Evolutionary conservation across 2,113 vertebrate genomes (phyloP).

Genomic region (Ranitomeya variabilis): DNA sequence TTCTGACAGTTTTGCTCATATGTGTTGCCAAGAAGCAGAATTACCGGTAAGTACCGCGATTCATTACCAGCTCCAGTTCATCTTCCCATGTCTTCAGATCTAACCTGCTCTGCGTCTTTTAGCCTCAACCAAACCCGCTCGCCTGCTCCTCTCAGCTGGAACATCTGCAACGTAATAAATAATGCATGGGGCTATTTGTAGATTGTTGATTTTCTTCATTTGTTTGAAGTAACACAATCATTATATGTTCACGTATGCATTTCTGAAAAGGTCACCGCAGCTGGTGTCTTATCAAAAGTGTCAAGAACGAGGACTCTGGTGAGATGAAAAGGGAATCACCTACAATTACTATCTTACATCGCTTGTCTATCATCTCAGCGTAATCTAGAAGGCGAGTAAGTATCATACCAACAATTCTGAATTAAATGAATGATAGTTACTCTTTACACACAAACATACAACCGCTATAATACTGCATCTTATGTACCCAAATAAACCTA

Average conservation of each 20-base stretch:
- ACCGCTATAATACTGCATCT: not conserved
- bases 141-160: not conserved
- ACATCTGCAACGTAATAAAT: constrained; percentile 21
- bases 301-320: not conserved
- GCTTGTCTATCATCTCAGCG: not conserved
- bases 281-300: not conserved
- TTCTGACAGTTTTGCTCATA: no score
- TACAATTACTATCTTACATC: not conserved
- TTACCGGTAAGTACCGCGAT: not conserved
- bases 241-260: constrained; percentile 31
- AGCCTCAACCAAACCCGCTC: not conserved
- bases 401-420: not conserved
- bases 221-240: constrained; percentile 38
- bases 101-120: not conserved
- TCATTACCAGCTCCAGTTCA: not conserved
- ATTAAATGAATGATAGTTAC: not conserved
- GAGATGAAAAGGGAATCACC: not conserved
- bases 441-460: not conserved
- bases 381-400: not conserved
- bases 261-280: constrained; percentile 38
- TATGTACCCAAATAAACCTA: not conserved
- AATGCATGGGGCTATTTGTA: constrained; percentile 38
- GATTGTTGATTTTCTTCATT: constrained; percentile 21
- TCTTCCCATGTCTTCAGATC: not conserved
- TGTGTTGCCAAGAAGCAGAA: not conserved